Conservation (phyloP, 2,888 invertebrate species). For the Rhodophaea formosa region DNA sequence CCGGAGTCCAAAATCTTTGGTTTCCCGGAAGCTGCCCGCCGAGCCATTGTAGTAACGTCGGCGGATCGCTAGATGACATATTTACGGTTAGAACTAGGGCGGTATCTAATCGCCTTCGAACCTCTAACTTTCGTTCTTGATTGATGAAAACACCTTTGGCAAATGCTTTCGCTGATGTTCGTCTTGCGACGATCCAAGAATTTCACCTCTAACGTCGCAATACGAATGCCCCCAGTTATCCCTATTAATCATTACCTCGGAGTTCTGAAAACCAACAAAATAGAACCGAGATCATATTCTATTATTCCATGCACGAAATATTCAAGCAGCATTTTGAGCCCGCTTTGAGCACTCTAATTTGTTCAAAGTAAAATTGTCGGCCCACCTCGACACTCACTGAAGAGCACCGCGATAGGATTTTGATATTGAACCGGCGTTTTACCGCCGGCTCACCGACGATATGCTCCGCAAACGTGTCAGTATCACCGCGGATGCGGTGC, state of each 20-base stretch:
- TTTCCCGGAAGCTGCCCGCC: slow-evolving; percentile 82
- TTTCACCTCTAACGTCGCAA: slow-evolving; percentile 84
- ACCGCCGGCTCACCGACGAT: slow-evolving; percentile 49
- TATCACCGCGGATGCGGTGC: slow-evolving; percentile 54
- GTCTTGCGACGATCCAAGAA: slow-evolving; percentile 83
- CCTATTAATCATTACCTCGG: slow-evolving; percentile 83
- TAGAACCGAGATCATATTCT: slow-evolving; percentile 83
- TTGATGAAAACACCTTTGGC: slow-evolving; percentile 86
- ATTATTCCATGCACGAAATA: slow-evolving; percentile 83
- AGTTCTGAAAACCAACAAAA: slow-evolving; percentile 83
- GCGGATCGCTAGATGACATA: slow-evolving; percentile 83
- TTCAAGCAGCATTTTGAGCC: slow-evolving; percentile 66
- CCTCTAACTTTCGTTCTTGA: slow-evolving; percentile 85
- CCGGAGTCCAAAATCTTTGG: slow-evolving; percentile 83
- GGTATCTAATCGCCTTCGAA: slow-evolving; percentile 86
- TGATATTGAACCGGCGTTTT: slow-evolving; percentile 41
- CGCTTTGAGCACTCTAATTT: slow-evolving; percentile 85
- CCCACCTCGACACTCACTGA: slow-evolving; percentile 45
- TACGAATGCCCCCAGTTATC: slow-evolving; percentile 84
- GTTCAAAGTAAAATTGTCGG: slow-evolving; percentile 83
- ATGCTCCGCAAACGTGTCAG: slow-evolving; percentile 38
- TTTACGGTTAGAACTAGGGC: slow-evolving; percentile 84
- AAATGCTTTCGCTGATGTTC: slow-evolving; percentile 84
- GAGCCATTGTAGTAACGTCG: slow-evolving; percentile 81
- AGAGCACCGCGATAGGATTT: slow-evolving; percentile 45